phyloP scores from a whole-genome alignment of 2,797 vertebrate genomes.

The Falco cherrug region DNA sequence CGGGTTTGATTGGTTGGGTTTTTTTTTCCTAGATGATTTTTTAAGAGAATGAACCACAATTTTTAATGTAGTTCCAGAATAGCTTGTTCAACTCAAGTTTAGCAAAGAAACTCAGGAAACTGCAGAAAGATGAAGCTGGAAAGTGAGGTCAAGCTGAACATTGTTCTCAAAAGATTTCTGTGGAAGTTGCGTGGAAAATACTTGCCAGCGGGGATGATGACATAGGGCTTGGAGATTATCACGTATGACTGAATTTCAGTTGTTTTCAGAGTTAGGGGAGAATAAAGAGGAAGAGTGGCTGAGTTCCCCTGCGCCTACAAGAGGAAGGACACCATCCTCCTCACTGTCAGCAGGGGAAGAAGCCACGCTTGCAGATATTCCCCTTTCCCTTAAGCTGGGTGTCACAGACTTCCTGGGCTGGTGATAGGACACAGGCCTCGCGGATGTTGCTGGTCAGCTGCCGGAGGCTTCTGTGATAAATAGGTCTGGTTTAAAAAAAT shows the following conservation, averaged over 20 bases:
- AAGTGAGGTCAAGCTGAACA: background rate
- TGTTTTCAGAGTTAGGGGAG: background rate
- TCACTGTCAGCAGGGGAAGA: background rate
- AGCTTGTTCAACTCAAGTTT: background rate
- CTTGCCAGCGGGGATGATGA: background rate
- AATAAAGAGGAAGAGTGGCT: background rate
- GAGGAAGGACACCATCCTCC: background rate
- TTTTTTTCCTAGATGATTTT: background rate
- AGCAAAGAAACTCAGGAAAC: background rate
- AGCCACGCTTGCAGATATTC: background rate
- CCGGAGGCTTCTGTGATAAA: conserved; percentile 12
- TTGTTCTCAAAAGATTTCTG: background rate
- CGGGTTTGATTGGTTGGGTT: accelerated
- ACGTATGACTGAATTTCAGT: accelerated
- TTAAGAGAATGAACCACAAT: background rate
- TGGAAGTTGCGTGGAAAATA: background rate
- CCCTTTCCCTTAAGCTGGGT: background rate
- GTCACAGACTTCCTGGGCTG: conserved; percentile 5
- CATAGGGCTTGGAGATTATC: accelerated
- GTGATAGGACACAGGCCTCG: background rate
- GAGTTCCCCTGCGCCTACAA: background rate
- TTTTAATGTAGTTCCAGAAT: background rate
- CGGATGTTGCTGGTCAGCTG: background rate
- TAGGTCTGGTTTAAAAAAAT: background rate
- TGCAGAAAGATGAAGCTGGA: background rate